A percentile compares a stretch with the other conserved stretches of the same genome.
phyloP scores from a whole-genome alignment of 64 coral and sea anemone species.

The Acropora tenuis region DNA sequence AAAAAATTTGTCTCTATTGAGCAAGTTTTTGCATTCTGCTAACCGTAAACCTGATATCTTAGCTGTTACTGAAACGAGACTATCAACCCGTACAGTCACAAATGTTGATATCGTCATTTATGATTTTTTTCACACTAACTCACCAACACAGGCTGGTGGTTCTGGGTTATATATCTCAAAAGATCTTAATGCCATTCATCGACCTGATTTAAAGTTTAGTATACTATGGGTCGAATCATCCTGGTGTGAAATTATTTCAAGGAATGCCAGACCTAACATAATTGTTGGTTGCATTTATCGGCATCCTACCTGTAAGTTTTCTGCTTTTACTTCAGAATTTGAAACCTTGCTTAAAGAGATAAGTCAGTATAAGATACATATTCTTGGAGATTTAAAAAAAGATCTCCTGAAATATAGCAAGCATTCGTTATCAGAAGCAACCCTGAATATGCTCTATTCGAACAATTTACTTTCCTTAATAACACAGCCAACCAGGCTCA shows the following conservation, averaged over 20 bases:
- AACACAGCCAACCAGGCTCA: too few species aligned
- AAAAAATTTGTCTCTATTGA: conserved; percentile 11
- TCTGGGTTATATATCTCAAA: conserved; percentile 1
- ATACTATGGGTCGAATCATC: background rate
- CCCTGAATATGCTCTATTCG: too few species aligned
- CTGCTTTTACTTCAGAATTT: background rate
- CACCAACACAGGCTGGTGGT: conserved; percentile 8
- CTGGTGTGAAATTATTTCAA: background rate
- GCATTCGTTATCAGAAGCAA: too few species aligned
- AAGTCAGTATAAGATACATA: background rate
- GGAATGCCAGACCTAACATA: too few species aligned
- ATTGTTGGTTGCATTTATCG: background rate
- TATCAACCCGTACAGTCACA: background rate
- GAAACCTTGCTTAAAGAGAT: background rate
- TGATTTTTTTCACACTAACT: background rate
- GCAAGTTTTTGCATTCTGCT: conserved; percentile 1
- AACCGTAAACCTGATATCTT: conserved; percentile 10
- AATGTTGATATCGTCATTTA: too few species aligned
- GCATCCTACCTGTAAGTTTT: conserved; percentile 10
- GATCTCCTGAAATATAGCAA: too few species aligned
- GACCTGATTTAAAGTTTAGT: conserved; percentile 24
- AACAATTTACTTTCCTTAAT: too few species aligned
- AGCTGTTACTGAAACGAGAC: conserved; percentile 15
- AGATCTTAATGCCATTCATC: background rate
- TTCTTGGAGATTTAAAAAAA: conserved; percentile 15